Conservation (phyloP, 2,888 invertebrate species). For the Eucera pruinosa region DNA sequence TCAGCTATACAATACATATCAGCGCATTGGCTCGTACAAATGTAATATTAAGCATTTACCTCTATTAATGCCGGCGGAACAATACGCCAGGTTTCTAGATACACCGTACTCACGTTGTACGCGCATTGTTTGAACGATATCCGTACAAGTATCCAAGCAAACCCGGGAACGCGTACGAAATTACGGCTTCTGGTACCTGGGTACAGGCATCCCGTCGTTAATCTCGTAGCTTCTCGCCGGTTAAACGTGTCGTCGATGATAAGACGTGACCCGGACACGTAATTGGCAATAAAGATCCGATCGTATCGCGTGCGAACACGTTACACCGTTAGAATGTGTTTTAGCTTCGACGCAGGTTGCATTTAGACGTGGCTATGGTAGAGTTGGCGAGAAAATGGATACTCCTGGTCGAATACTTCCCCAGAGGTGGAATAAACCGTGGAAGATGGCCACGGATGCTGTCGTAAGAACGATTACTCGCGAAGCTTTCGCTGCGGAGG, state of each 20-base stretch:
- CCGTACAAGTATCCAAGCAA: slow-evolving; percentile 22
- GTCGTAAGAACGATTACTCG: slow-evolving; percentile 24
- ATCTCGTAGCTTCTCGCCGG: slow-evolving; percentile 47
- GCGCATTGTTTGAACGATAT: slow-evolving; percentile 17
- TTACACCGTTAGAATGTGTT: neutral
- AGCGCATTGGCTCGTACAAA: slow-evolving; percentile 61
- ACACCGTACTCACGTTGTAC: neutral
- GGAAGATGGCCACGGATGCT: neutral
- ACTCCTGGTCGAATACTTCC: neutral
- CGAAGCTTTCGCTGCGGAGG: too few species aligned
- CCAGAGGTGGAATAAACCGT: neutral
- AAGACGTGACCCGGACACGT: slow-evolving; percentile 22
- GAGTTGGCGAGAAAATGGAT: neutral
- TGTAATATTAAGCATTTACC: slow-evolving; percentile 70
- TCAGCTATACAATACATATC: neutral
- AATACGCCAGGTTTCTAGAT: slow-evolving; percentile 60
- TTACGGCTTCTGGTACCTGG: slow-evolving; percentile 40
- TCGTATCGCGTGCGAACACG: neutral
- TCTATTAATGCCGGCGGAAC: slow-evolving; percentile 70
- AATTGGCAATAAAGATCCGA: slow-evolving; percentile 39
- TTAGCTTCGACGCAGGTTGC: neutral
- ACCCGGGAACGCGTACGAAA: slow-evolving; percentile 52
- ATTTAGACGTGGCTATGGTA: neutral
- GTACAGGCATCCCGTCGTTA: slow-evolving; percentile 53
- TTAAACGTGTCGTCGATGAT: slow-evolving; percentile 42